Percentiles rank a stretch among this genome's conserved stretches.
Evolutionary conservation across 2,113 vertebrate genomes (phyloP).

Genomic region (Odontophorus gujanensis): DNA sequence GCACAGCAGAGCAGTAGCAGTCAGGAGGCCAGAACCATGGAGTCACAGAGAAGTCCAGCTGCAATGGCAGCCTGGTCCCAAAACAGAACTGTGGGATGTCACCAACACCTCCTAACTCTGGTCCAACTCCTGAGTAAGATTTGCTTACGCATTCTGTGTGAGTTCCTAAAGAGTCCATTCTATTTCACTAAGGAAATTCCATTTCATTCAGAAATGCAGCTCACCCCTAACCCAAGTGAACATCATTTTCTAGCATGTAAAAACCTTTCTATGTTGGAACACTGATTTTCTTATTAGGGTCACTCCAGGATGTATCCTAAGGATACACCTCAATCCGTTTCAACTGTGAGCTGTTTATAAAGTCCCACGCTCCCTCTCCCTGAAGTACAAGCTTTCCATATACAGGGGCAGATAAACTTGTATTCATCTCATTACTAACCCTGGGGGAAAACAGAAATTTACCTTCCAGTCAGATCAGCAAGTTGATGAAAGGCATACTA

Average conservation of each 20-base stretch:
- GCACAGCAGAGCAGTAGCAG: not conserved
- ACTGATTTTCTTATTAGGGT: not conserved
- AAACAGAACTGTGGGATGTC: not conserved
- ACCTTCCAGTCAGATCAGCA: not conserved
- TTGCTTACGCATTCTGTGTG: not conserved
- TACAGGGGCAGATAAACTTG: not conserved
- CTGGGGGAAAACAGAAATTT: not conserved
- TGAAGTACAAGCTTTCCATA: not conserved
- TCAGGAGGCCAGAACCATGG: not conserved
- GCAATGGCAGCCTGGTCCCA: not conserved
- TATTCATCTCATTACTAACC: not conserved
- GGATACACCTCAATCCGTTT: not conserved
- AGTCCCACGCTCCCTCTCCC: not conserved
- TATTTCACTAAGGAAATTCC: not conserved
- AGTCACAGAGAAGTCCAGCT: not conserved
- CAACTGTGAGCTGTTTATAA: not conserved
- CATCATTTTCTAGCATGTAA: not conserved
- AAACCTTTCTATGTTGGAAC: not conserved
- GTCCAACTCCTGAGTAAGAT: not conserved
- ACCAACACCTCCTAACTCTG: not conserved
- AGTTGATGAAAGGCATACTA: not conserved
- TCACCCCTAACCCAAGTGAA: not conserved
- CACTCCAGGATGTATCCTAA: not conserved
- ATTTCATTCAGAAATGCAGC: not conserved
- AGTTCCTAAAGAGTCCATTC: not conserved